Evolutionary conservation across 64 coral and sea anemone species (phyloP), one percentile per base, ranked within the genome.

Genomic region (Porites australiensis): DNA sequence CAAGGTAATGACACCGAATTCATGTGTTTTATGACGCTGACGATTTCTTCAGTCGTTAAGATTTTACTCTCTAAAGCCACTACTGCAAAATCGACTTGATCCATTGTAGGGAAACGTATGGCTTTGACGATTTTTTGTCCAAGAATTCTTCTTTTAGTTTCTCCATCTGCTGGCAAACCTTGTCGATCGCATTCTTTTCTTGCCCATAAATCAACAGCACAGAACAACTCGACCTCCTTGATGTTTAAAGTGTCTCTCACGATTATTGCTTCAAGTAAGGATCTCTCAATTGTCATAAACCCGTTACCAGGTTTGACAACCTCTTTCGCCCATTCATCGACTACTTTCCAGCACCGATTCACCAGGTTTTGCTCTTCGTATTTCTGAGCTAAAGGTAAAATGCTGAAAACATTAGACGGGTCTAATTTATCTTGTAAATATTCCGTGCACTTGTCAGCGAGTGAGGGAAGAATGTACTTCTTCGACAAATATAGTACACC

Each of bases 21-120:
- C 3, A 84, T 84, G 19, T 50, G 61, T 19, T 84, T 64, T 44
- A 84, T 84, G 18, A 84, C 44, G 8, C 62, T 49, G 9, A 94
- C 92, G 6, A 94, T 88, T 74, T 94, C 92, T 62, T 79, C 74
- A n/a, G 73, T 87, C 43, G 82, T 52, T 52, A 94, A 82, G 55
- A 94, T 94, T 89, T 88, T 88, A 14, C 86, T 89, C 23, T 87
- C 82, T 13, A 94, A 79, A 14, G 82, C 87, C 3, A 66, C 58
- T 46, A 83, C 50, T 16, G 92, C 92, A n/a, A 94, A 94, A 43
- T 83, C 70, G 50, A 89, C 87, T 74, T 87, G 88, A 16, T 87
- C 80, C 92, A 94, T 94, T 12, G 92, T 89, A 1, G 92, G 87
- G 21, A 94, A 89, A 8, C 92, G 92, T 20, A 94, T 75, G 15